Evolutionary conservation across 2,888 invertebrate genomes (phyloP).

Genomic region (Oligia strigilis): DNA sequence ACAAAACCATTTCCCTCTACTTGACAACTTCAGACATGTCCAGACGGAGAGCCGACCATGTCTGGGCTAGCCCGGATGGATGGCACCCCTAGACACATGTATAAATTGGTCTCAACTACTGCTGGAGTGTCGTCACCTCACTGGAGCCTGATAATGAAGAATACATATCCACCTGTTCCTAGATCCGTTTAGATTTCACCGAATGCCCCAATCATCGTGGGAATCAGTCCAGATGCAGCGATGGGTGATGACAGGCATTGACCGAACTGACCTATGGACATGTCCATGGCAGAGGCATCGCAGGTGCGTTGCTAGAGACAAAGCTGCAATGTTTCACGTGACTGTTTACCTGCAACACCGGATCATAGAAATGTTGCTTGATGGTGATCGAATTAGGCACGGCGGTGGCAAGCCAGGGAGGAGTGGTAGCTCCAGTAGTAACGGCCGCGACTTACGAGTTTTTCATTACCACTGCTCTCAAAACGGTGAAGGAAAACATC

Average conservation of each 20-base stretch:
- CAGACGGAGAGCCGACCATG: not conserved
- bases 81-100: not conserved
- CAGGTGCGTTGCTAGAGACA: not conserved
- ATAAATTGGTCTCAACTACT: conserved; percentile 1
- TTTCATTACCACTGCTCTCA: no score
- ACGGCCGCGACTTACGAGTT: no score
- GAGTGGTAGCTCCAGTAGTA: no score
- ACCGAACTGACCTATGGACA: not conserved
- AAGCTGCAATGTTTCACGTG: not conserved
- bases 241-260: no score
- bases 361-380: not conserved
- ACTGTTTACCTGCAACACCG: no score
- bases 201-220: conserved; percentile 24
- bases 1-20: not conserved
- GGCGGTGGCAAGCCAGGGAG: not conserved
- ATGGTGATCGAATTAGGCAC: not conserved
- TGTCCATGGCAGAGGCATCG: not conserved
- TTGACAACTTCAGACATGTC: not conserved
- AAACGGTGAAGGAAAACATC: no score
- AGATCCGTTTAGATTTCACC: conserved; percentile 39
- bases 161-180: conserved; percentile 18
- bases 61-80: not conserved
- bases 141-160: not conserved
- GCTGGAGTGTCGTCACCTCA: not conserved
- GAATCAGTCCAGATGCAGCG: not conserved